phyloP scores from a whole-genome alignment of 2,888 invertebrate species.

The Branchellion lobata region DNA sequence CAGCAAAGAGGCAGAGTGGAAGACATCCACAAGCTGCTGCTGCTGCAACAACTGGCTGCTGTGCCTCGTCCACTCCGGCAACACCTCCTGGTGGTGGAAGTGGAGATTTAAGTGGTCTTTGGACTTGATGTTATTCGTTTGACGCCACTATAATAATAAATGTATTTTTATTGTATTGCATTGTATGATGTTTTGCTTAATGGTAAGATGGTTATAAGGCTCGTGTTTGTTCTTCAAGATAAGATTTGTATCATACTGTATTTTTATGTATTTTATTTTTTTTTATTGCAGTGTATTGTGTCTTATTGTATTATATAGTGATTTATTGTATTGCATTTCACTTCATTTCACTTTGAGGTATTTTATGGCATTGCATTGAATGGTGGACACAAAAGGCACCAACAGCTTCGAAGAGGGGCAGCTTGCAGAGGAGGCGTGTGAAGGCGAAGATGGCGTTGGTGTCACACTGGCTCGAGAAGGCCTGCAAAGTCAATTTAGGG shows the following conservation, averaged over 20 bases:
- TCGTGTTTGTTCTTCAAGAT: too few species aligned
- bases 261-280: too few species aligned
- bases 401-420: slow-evolving; percentile 7
- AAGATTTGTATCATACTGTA: too few species aligned
- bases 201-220: too few species aligned
- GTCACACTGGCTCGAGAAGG: not conserved
- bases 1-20: not conserved
- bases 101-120: not conserved
- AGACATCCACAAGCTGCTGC: not conserved
- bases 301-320: too few species aligned
- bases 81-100: not conserved
- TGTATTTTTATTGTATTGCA: too few species aligned
- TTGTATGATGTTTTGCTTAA: too few species aligned
- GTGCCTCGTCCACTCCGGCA: slow-evolving; percentile 2
- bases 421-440: not conserved
- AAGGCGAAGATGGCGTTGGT: not conserved
- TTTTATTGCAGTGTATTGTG: too few species aligned
- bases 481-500: not conserved
- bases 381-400: not conserved
- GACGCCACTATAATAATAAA: too few species aligned
- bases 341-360: too few species aligned
- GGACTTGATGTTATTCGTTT: not conserved
- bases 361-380: too few species aligned
- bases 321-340: too few species aligned
- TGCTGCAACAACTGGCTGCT: not conserved